Base-by-base conservation (phyloP, 2,113 vertebrate genomes). In the Pholis gunnellus region DNA sequence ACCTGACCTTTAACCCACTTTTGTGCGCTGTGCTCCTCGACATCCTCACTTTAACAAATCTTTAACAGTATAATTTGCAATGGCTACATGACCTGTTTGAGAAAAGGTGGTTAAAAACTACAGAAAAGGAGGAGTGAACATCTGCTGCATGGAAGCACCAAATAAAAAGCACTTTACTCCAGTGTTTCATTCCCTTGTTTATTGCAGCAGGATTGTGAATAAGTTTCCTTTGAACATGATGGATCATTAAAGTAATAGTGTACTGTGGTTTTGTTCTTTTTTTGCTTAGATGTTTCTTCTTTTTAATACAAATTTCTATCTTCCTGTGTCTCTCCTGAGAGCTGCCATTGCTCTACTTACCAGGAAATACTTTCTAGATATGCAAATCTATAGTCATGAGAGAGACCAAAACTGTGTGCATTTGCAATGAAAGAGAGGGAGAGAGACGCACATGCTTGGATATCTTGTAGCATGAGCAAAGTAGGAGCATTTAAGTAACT, bases 331-430 rank as follows among this genome's bases (percentile, higher is more conserved):
- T 94, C 94, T 95, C 94, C 90, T 78, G 94, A 94, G 95, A 91
- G 78, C 87, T 79, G 80, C 88, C 79, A 86, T 88, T 92, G 94
- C 93, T 95, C 94, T 89, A 94, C 94, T 95, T 95, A 93, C 94
- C 82, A 94, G 92, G 92, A 95, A 94, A 92, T 92, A 91, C 92
- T 93, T 94, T 95, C 93, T 95, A 91, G 93, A 95, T 94, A 94
- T 90, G 93, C 84, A 79, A 94, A 94, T 94, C 6, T 77, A 14
- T 38, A 78, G 79, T 83, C 91, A 80, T 66, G 82, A 84, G 91
- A 89, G 91, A 83, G 83, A 71, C 59, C 6, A 50, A 60, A 64
- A 72, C 63, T 79, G 85, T 60, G 81, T 50, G 72, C 20, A 15
- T 72, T 61, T 44, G 59, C 1, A 20, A n/a, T 61, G 78, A 36